Evolutionary conservation across 2,797 vertebrate species (phyloP).

Genomic region (Lepus oiostolus): DNA sequence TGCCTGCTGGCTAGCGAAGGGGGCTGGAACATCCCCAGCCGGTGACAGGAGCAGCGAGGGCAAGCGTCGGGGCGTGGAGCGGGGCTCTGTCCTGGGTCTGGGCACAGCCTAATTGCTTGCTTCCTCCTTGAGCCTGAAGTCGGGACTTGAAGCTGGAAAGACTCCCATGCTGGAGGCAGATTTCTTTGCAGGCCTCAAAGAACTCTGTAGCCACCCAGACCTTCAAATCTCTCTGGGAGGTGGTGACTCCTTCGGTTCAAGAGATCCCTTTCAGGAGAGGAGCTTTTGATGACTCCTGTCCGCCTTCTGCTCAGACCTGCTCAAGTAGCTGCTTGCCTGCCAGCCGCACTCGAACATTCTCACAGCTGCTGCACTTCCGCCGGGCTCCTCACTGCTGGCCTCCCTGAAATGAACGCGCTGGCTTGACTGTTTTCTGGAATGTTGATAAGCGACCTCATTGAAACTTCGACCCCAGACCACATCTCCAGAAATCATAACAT

Average conservation of each 20-base stretch:
- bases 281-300: conserved; percentile 32
- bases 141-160: conserved; percentile 34
- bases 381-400: background rate
- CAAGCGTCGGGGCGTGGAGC: background rate
- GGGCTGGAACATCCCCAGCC: background rate
- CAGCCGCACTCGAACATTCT: background rate
- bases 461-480: background rate
- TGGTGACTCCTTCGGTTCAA: background rate
- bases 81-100: background rate
- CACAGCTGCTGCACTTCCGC: background rate
- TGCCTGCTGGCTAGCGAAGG: background rate
- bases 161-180: conserved; percentile 31
- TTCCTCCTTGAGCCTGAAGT: conserved; percentile 60
- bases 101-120: conserved; percentile 21
- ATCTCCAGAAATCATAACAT: background rate
- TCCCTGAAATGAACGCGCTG: background rate
- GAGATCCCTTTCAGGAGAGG: conserved; percentile 56
- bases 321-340: background rate
- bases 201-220: conserved; percentile 18
- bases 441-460: background rate
- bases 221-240: conserved; percentile 68
- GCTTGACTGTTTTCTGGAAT: background rate
- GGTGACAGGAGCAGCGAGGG: background rate
- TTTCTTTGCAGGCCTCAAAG: conserved; percentile 63
- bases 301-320: background rate